phyloP scores from a whole-genome alignment of 2,113 vertebrate species.

The Cephalopterus ornatus region DNA sequence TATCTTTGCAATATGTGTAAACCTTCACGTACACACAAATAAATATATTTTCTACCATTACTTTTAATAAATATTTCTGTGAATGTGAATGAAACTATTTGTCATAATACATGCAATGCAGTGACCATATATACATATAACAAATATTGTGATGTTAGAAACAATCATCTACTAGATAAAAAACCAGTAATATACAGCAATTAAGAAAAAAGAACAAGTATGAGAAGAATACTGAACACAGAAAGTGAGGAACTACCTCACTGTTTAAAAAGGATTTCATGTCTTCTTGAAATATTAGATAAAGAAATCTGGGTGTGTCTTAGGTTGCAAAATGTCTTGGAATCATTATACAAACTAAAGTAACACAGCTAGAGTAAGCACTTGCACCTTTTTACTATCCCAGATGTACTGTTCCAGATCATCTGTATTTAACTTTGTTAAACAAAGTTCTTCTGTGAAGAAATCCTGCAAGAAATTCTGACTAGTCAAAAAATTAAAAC shows the following conservation, averaged over 20 bases:
- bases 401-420: not conserved
- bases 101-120: not conserved
- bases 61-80: not conserved
- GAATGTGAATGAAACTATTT: not conserved
- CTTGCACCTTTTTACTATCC: not conserved
- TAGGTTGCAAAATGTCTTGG: not conserved
- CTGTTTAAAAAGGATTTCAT: not conserved
- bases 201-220: not conserved
- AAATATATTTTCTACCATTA: not conserved
- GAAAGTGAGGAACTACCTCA: not conserved
- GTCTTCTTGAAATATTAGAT: not conserved
- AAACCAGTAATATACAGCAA: not conserved
- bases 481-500: not conserved
- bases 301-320: not conserved
- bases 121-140: rapidly evolving
- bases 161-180: not conserved
- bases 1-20: not conserved
- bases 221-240: not conserved
- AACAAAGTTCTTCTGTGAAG: not conserved
- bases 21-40: not conserved
- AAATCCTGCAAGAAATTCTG: not conserved
- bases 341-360: not conserved
- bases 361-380: not conserved
- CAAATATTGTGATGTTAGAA: not conserved
- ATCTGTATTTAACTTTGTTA: not conserved